Evolutionary conservation across 2,888 invertebrate species (phyloP), one percentile per base, ranked within the genome.

Genomic region (Nomada fabriciana): DNA sequence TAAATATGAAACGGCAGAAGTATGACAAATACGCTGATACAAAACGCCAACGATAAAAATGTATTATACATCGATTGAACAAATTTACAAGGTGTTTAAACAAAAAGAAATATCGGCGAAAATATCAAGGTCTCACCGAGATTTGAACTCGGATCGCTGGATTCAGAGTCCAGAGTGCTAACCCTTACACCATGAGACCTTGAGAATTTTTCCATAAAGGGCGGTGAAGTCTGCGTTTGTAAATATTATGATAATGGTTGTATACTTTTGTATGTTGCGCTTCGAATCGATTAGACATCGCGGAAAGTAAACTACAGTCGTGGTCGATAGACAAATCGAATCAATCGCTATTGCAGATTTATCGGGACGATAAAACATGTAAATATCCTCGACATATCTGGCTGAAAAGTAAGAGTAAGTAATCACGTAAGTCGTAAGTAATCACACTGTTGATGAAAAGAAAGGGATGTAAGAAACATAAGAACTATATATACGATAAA

Each of bases 91-190:
- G 13, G 2, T 13, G 3, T 47, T 15, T 47, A 47, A 47, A 47
- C 3, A 3, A 57, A 57, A 71, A 60, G 25, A 36, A 15, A 2
- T 53, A 43, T 73, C 13, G 36, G 15, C 4, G 3, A 0, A 7
- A 25, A 53, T 20, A 9, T 3, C 29, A 67, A 91, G 96, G 96
- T 96, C 95, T 96, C 96, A 96, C 96, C 96, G 96, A 96, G 96
- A 96, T 96, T 96, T 96, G 96, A 96, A 96, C 96, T 96, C 96
- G 96, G 96, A 96, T 96, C 96, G 96, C 96, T 96, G 96, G 96
- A 96, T 96, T 96, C 96, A 96, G 95, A 96, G 96, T 96, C 96
- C 96, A 96, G 96, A 96, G 96, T 96, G 96, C 96, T 96, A 96
- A 96, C 96, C 96, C 95, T 96, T 96, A 96, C 96, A 96, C 96